These are phyloP conservation scores for Falco naumanni DNA, from an alignment of 2,797 vertebrate species.

Conservation along the genomic window DNA sequence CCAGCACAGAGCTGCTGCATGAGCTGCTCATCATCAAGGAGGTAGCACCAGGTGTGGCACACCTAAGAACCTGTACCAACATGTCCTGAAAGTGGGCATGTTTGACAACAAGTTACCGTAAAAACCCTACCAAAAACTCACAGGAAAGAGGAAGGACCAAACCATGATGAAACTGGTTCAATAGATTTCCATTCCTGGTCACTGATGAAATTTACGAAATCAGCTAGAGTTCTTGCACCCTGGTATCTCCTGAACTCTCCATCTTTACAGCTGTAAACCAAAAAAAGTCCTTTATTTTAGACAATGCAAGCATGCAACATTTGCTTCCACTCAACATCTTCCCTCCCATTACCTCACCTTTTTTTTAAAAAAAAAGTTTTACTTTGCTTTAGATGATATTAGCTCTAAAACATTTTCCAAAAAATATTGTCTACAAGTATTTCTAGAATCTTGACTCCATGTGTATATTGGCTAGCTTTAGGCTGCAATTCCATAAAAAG, in stretches of 20 bases:
- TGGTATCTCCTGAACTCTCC: constrained; percentile 94
- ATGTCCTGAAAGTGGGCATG: fast-evolving
- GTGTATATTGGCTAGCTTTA: not conserved
- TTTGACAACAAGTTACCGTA: fast-evolving
- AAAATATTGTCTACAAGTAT: not conserved
- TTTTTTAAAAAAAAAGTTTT: not conserved
- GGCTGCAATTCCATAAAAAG: not conserved
- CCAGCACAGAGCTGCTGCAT: not conserved
- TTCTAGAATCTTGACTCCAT: not conserved
- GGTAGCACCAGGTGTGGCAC: not conserved
- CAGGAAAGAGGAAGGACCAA: constrained; percentile 92
- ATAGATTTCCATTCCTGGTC: constrained; percentile 92
- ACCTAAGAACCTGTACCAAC: not conserved
- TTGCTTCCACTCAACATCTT: not conserved
- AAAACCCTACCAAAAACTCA: constrained; percentile 76
- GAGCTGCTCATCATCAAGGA: not conserved
- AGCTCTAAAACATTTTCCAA: not conserved
- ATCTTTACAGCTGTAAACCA: constrained; percentile 87
- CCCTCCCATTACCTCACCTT: not conserved
- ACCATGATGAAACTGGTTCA: constrained; percentile 92
- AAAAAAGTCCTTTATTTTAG: not conserved
- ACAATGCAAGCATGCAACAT: not conserved
- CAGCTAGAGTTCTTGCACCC: constrained; percentile 89
- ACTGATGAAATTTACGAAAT: constrained; percentile 92
- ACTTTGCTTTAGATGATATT: not conserved